phyloP scores from a whole-genome alignment of 2,888 invertebrate species.

The Ophraella communa region DNA sequence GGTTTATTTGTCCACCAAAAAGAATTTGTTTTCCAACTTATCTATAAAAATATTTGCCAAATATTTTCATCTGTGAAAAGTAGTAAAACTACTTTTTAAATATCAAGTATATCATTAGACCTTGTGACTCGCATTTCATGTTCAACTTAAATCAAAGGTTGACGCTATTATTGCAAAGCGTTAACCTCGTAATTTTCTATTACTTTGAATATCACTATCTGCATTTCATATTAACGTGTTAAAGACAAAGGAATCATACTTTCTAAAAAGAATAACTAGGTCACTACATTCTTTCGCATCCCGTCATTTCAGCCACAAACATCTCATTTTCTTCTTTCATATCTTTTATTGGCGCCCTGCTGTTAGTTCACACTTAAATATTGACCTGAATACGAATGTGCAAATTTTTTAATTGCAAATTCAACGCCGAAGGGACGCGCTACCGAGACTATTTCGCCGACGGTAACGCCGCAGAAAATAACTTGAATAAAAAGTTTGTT shows the following conservation, averaged over 20 bases:
- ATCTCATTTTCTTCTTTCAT: constrained; percentile 24
- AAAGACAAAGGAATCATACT: not conserved
- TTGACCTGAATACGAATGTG: constrained; percentile 15
- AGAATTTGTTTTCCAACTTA: too few relatives aligned
- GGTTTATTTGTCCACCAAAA: too few relatives aligned
- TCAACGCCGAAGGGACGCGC: constrained; percentile 1
- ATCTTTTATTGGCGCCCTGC: constrained; percentile 16
- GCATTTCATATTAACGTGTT: not conserved
- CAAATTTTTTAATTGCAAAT: constrained; percentile 22
- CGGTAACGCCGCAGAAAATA: not conserved
- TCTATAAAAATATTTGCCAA: too few relatives aligned
- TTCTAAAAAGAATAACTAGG: not conserved
- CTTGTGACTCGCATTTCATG: too few relatives aligned
- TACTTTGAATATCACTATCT: not conserved
- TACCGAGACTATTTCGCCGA: constrained; percentile 17
- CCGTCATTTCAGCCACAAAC: not conserved
- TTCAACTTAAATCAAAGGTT: too few relatives aligned
- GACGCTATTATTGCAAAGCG: too few relatives aligned
- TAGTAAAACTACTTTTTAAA: too few relatives aligned
- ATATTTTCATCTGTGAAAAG: too few relatives aligned
- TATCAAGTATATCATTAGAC: too few relatives aligned
- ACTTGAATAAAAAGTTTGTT: not conserved
- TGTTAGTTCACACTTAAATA: constrained; percentile 2
- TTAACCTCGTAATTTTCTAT: too few relatives aligned
- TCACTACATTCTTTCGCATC: not conserved